Base-by-base conservation (phyloP, 2,113 vertebrate species). In the Halichoerus grypus region DNA sequence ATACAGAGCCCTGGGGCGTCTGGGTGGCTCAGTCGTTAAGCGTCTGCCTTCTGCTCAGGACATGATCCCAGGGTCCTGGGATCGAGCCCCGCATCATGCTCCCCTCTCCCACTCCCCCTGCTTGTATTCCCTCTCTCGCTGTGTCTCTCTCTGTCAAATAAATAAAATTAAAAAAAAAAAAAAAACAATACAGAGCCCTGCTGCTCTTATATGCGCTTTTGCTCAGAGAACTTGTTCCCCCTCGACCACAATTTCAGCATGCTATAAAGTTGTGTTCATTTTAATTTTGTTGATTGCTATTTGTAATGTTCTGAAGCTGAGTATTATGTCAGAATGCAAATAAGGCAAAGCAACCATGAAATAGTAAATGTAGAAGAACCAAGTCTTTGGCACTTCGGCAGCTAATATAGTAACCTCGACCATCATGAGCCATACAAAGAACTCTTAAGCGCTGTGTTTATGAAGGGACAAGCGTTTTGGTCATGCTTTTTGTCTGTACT, bases 321-420 rank as follows among this genome's bases (percentile, higher is more conserved):
- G n/a, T 61, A 26, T 74, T 76, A 81, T 71, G 79, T 95, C 83
- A 85, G 92, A 87, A 90, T 84, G 95, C 72, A 95, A 96, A 96
- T 92, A 80, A 97, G 69, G 28, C 71, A 80, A 89, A 93, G 61
- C 51, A 87, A 36, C 42, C 69, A 7, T 18, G 81, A 87, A 91
- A 76, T 36, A 89, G 24, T 72, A 77, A 88, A 69, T 55, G 33
- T 51, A 51, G n/a, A 86, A 65, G 18, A 74, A 93, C 82, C 83
- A 90, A 42, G 53, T 61, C 31, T 57, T 87, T 92, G 63, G 82
- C 39, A 22, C n/a, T 65, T 89, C 31, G 72, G 49, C 87, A 69
- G 65, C 33, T 95, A 65, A 57, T 11, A 21, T 15, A 55, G 39
- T 91, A n/a, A 21, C 33, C 16, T 13, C 1, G 0, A 79, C 7